Conservation (phyloP, 2,113 vertebrate species). For the Protomyctophum bolini region DNA sequence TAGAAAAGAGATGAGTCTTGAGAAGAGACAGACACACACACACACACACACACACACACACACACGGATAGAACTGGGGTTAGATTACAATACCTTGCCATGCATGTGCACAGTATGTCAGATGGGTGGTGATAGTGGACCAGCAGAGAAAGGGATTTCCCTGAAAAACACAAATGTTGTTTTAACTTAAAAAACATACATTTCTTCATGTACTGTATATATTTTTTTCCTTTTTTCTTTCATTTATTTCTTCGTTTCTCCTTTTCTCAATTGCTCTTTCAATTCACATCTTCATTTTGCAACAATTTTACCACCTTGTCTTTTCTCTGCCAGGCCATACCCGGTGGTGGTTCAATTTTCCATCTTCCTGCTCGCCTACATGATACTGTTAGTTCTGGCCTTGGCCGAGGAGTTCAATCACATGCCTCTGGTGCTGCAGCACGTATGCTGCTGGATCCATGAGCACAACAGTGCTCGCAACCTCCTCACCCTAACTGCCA, state of each 20-base stretch:
- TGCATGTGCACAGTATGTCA: too few relatives aligned
- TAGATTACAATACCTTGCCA: too few relatives aligned
- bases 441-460: conserved; percentile 95
- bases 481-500: conserved; percentile 90
- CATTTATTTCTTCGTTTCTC: not conserved
- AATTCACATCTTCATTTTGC: too few relatives aligned
- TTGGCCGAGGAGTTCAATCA: conserved; percentile 93
- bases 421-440: conserved; percentile 84
- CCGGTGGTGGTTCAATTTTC: conserved; percentile 88
- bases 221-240: not conserved
- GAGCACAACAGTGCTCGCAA: conserved; percentile 93
- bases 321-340: conserved; percentile 75
- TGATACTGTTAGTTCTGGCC: conserved; percentile 86
- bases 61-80: too few relatives aligned
- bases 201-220: too few relatives aligned
- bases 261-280: not conserved
- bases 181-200: not conserved
- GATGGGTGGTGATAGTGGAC: too few relatives aligned
- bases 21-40: too few relatives aligned
- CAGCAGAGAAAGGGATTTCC: too few relatives aligned
- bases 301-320: not conserved
- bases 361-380: conserved; percentile 86
- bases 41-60: too few relatives aligned
- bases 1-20: too few relatives aligned
- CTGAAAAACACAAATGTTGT: not conserved